Evolutionary conservation across 2,797 vertebrate species (phyloP), one percentile per base, ranked within the genome.

Genomic region (Oreochromis mossambicus): DNA sequence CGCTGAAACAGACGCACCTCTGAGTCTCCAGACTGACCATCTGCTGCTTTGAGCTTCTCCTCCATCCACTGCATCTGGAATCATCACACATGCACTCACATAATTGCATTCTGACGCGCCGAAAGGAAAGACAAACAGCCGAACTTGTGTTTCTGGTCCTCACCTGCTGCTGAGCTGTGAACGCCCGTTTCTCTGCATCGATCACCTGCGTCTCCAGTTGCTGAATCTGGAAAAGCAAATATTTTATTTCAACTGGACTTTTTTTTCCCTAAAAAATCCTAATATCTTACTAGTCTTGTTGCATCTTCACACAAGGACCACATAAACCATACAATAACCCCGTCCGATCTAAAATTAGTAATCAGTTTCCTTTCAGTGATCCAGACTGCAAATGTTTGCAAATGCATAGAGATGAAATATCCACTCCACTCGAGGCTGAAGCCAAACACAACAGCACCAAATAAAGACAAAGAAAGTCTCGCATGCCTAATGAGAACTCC

Each of bases 61-160:
- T 99, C 98, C 98, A 99, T 98, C 95, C 98, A 97, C 91, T 98
- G 98, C 21, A 98, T 97, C 98, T 99, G 90, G 10, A 77, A 58
- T 14, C 11, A 83, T 7, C 21, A 78, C 32, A 83, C 29, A 14
- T 5, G 17, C 19, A 43, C 21, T 21, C n/a, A 78, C n/a, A 48
- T 38, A 7, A 8, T 1, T 1, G 6, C 1, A 36, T 14, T 54
- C 15, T 55, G 38, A 55, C 26, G 76, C 13, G 32, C 8, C 10
- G 2, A n/a, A 4, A 46, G 14, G 17, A 19, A 38, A 63, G 12
- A 5, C 29, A 10, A 43, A 75, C 4, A 38, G 13, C 17, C n/a
- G 17, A 32, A 32, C 29, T 8, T 15, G 15, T 15, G 17, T 46
- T 26, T n/a, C 2, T 12, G 21, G 24, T 32, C 1, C 66, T 58